Conservation (phyloP, 1,140 invertebrate genomes). For the Drosophila suzukii region DNA sequence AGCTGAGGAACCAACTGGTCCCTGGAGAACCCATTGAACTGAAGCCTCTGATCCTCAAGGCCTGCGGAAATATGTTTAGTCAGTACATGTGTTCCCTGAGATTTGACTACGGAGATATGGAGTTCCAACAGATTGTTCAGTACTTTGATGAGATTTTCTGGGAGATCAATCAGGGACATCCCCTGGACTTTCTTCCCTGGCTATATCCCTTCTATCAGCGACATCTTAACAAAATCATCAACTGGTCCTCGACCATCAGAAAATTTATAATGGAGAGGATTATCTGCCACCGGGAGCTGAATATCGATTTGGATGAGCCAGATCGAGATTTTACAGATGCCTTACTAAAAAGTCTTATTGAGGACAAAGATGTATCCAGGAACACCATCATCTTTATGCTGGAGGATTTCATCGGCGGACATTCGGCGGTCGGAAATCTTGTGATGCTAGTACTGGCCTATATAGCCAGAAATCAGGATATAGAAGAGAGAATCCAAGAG, state of each 20-base stretch:
- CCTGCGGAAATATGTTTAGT: constrained; percentile 93
- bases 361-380: constrained; percentile 87
- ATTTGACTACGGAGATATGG: constrained; percentile 88
- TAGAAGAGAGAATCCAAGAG: constrained; percentile 88
- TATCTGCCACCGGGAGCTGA: constrained; percentile 86
- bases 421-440: constrained; percentile 93
- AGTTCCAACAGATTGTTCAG: constrained; percentile 88
- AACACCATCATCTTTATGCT: constrained; percentile 90
- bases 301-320: constrained; percentile 86
- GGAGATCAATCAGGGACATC: constrained; percentile 95
- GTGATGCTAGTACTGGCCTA: constrained; percentile 90
- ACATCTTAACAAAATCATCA: constrained; percentile 88
- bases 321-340: constrained; percentile 91
- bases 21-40: constrained; percentile 84
- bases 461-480: constrained; percentile 87
- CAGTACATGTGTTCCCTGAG: constrained; percentile 92
- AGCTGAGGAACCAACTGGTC: constrained; percentile 84
- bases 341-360: constrained; percentile 88
- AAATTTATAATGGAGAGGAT: constrained; percentile 91
- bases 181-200: constrained; percentile 94
- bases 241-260: constrained; percentile 89
- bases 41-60: constrained; percentile 88
- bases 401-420: constrained; percentile 94
- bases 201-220: constrained; percentile 89
- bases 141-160: constrained; percentile 95